Evolutionary conservation across 2,113 vertebrate species (phyloP), one percentile per base, ranked within the genome.

Genomic region (Smithornis capensis): DNA sequence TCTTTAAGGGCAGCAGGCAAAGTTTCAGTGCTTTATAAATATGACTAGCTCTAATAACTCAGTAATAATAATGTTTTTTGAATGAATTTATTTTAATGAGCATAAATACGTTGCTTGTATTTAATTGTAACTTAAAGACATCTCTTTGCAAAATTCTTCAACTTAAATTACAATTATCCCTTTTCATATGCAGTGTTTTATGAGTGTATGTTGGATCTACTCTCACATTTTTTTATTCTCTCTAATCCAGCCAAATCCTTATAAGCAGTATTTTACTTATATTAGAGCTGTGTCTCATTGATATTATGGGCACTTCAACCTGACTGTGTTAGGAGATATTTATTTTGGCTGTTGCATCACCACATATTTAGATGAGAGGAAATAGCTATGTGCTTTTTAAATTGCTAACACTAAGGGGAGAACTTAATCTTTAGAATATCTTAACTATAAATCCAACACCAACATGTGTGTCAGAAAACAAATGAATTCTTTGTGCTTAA

Each of bases 381-480:
- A 98, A 97, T 94, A 95, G 90, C 90, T 96, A 7, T 89, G 93
- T 94, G 95, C 95, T 91, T 97, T 95, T 88, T 97, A 92, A 96
- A 91, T 90, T 94, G 87, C 92, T 94, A 79, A 95, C 64, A 63
- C 96, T 94, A 95, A 97, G 93, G 87, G 96, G 94, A 95, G 91
- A 90, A 92, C 92, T 97, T 97, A 95, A 94, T 97, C 97, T 97
- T 95, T 63, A 82, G 75, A 94, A 65, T 96, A 94, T 93, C 91
- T 94, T 87, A 91, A 94, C 94, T 81, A 83, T 83, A 97, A 97
- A 93, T 94, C 94, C 91, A 91, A 94, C 87, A 92, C 95, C 92
- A 96, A 95, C 92, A 96, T 5, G 0, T 10, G 27, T 87, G 91
- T 94, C 96, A 97, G 91, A 81, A 91, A 97, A 94, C 92, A 96